Base-by-base conservation (phyloP, 2,113 vertebrate genomes). In the Protobothrops flavoviridis region DNA sequence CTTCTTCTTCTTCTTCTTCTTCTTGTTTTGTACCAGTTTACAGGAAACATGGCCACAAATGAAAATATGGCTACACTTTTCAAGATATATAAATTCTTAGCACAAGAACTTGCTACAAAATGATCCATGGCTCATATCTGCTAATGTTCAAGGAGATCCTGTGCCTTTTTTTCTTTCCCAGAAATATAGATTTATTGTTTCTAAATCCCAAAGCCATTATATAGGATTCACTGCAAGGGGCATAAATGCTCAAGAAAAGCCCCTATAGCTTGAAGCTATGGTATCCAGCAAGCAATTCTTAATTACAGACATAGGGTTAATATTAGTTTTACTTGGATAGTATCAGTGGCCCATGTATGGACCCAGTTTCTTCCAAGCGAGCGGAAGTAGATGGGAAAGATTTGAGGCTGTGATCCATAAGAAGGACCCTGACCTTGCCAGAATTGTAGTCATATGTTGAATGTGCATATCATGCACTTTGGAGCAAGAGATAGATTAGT, bases 71-170 rank as follows among this genome's bases (percentile, higher is more conserved):
- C 91, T 90, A n/a, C 53, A 92, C 91, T 95, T 95, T 93, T 90
- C 81, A 88, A 43, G 95, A 94, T 74, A 94, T 39, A 50, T 39
- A 96, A 94, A 93, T 86, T 89, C 29, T 91, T 93, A 93, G 92
- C 64, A 94, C 87, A 96, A 93, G 53, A 94, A 29, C 48, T n/a
- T 96, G 93, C 94, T 95, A 89, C 93, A 93, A 93, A 50, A 39
- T 39, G 15, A 81, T 17, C 69, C n/a, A 33, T 33, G 69, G 56
- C 91, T 89, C 87, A 93, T 59, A 8, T 90, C 11, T 45, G 90
- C 20, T 50, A 39, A 74, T 81, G 48, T 23, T 3, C 39, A 85
- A n/a, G 17, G 20, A 90, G 21, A 85, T 1, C 26, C 15, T 24
- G 12, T 85, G 21, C 1, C 3, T 29, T 4, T 39, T 69, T 29